Evolutionary conservation across 2,888 invertebrate species (phyloP).

Genomic region (Homarus gammarus): DNA sequence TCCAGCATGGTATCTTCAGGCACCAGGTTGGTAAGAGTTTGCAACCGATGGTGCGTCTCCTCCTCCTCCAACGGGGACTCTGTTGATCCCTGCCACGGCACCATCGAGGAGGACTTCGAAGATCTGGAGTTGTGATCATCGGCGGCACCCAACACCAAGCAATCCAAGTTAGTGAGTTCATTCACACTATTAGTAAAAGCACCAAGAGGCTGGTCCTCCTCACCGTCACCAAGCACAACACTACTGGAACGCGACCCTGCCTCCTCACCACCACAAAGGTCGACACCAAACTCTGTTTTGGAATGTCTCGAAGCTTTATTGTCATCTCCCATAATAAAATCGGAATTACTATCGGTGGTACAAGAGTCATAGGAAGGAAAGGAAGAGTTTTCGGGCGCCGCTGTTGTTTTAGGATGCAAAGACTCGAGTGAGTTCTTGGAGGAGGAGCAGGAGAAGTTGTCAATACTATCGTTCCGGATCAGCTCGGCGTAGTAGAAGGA

Average conservation of each 20-base stretch:
- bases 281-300: slow-evolving; percentile 36
- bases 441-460: slow-evolving; percentile 20
- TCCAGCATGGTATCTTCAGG: slow-evolving; percentile 67
- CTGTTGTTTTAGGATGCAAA: background rate
- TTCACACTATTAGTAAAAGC: background rate
- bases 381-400: background rate
- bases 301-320: slow-evolving; percentile 28
- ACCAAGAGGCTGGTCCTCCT: no score
- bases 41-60: background rate
- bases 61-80: slow-evolving; percentile 39
- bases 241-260: background rate
- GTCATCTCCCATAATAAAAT: slow-evolving; percentile 15
- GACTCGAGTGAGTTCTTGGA: slow-evolving; percentile 1
- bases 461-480: slow-evolving; percentile 14
- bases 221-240: background rate
- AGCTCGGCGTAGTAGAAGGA: slow-evolving; percentile 45
- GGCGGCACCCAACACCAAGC: background rate
- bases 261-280: background rate
- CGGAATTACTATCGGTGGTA: slow-evolving; percentile 20
- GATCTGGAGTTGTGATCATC: slow-evolving; percentile 27
- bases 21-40: background rate
- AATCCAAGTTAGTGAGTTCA: background rate
- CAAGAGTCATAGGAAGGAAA: slow-evolving; percentile 3
- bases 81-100: slow-evolving; percentile 62
- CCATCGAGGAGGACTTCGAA: slow-evolving; percentile 46